Base-by-base conservation (phyloP, 1,140 invertebrate species). In the Phymorhynchus buccinoides region DNA sequence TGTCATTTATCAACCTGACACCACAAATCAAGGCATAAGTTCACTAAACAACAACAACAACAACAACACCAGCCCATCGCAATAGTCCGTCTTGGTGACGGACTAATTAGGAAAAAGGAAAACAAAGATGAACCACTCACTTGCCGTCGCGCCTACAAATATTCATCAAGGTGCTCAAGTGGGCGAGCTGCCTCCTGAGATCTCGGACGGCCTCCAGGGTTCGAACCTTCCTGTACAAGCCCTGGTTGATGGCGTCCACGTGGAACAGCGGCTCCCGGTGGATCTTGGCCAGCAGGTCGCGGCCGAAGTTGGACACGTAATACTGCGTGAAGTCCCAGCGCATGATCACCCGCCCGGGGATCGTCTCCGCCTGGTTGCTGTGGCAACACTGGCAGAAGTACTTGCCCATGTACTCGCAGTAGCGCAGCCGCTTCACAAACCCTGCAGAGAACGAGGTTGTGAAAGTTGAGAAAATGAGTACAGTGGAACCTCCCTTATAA, bases 321-420 rank as follows among this genome's bases (percentile, higher is more conserved):
- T 96, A 97, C 88, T 90, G 91, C 6, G 91, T 95, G 89, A 97
- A 96, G 91, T 96, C 95, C 96, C 96, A 96, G 89, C 96, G 95
- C 85, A 95, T 94, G 22, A 97, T 92, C 68, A 98, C 96, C 89
- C 95, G 94, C 22, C 96, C 96, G 32, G 97, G 97, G 89, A 98
- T 96, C 80, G 96, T 92, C 7, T 96, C 94, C 78, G 95, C 93
- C 88, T 96, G 95, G 91, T 97, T 96, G 16, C 95, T 96, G 93
- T 98, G 97, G 91, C 97, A 98, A 44, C 96, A 96, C 9, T 96
- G 97, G 91, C 97, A 98, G 92, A 98, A 97, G 93, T 96, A 97
- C 89, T 97, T 95, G 27, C 96, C 97, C 75, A 97, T 93, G 92
- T 98, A 98, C 90, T 96, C 95, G 92, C 97, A 98, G 90, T 97